Evolutionary conservation across 2,888 invertebrate genomes (phyloP).

Genomic region (Heliconius hortense): DNA sequence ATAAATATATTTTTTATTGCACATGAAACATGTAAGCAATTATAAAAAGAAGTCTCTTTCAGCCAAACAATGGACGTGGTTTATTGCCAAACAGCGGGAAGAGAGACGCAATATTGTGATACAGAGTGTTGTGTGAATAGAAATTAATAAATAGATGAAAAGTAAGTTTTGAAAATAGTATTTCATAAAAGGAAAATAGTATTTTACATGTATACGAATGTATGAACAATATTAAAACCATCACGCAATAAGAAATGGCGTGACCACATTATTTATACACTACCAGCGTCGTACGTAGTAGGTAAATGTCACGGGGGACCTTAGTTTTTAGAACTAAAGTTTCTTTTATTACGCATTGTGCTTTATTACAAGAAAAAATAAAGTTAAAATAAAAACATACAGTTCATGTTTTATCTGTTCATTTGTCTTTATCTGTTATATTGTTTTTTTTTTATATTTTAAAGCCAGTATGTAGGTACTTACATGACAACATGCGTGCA

Average conservation of each 20-base stretch:
- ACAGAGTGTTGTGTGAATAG: background rate
- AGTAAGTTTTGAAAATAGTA: background rate
- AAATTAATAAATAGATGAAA: background rate
- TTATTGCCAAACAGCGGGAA: background rate
- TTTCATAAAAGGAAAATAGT: too few relatives aligned
- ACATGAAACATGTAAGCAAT: too few relatives aligned
- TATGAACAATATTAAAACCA: constrained; percentile 5
- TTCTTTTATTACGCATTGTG: constrained; percentile 8
- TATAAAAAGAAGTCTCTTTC: too few relatives aligned
- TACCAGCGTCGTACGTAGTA: background rate
- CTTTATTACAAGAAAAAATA: constrained; percentile 1
- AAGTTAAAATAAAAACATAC: background rate
- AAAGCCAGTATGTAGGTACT: background rate
- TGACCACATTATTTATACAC: constrained; percentile 19
- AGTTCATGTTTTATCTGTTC: background rate
- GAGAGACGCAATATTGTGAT: background rate
- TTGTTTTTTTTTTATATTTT: background rate
- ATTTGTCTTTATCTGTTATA: background rate
- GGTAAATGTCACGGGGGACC: constrained; percentile 13
- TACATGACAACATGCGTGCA: background rate
- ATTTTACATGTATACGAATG: background rate
- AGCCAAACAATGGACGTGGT: too few relatives aligned
- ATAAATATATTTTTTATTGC: too few relatives aligned
- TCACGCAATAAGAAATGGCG: constrained; percentile 12
- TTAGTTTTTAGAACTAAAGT: background rate